These are phyloP conservation scores for Epistrophe grossulariae DNA, from an alignment of 2,888 invertebrate genomes.

Conservation along the genomic window DNA sequence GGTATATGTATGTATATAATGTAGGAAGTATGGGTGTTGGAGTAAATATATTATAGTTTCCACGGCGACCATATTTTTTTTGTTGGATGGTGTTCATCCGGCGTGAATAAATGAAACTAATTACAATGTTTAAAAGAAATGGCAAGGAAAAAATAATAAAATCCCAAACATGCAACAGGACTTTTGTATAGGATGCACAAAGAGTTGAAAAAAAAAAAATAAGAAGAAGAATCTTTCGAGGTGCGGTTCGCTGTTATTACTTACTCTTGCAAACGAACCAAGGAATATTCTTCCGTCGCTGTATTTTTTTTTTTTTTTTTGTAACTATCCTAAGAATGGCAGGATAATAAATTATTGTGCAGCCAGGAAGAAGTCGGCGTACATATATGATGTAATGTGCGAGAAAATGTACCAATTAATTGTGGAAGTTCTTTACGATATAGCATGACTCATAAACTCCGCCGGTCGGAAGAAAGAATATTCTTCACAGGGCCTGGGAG, in stretches of 20 bases:
- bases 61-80: neutral
- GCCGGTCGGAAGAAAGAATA: slow-evolving; percentile 18
- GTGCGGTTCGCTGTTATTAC: slow-evolving; percentile 19
- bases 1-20: no score
- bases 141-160: slow-evolving; percentile 15
- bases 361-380: slow-evolving; percentile 23
- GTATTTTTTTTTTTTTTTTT: neutral
- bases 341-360: slow-evolving; percentile 63
- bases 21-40: neutral
- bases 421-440: slow-evolving; percentile 39
- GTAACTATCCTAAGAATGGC: slow-evolving; percentile 21
- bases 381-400: slow-evolving; percentile 17
- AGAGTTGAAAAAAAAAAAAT: neutral
- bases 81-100: neutral
- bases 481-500: no score
- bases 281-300: slow-evolving; percentile 14
- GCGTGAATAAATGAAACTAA: slow-evolving; percentile 56
- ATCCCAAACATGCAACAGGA: slow-evolving; percentile 37
- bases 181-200: slow-evolving; percentile 1
- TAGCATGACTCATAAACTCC: slow-evolving; percentile 54
- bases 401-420: slow-evolving; percentile 60
- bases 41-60: neutral
- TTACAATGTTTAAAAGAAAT: slow-evolving; percentile 35
- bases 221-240: slow-evolving; percentile 8
- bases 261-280: neutral